Percentiles rank a stretch among this genome's conserved stretches.
These are phyloP conservation scores for Poecilia latipinna DNA, from an alignment of 2,113 vertebrate genomes.

Conservation along the genomic window DNA sequence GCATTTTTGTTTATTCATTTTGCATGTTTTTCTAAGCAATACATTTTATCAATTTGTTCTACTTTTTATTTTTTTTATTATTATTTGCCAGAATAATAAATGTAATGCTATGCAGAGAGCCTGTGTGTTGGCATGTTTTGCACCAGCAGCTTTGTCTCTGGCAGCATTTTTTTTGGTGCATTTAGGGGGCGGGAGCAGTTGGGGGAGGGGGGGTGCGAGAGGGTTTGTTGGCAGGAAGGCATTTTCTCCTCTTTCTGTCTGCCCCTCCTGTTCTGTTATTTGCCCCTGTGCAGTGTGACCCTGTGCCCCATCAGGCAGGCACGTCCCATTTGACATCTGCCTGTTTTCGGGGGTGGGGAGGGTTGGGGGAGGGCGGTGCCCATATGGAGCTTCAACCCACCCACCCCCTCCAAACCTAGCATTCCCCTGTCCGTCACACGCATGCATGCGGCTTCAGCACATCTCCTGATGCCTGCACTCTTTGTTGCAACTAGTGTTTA, in stretches of 20 bases:
- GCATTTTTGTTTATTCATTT: neutral
- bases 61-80: neutral
- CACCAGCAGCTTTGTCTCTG: constrained; percentile 49
- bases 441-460: constrained; percentile 19
- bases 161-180: constrained; percentile 51
- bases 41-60: neutral
- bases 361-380: constrained; percentile 44
- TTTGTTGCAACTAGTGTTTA: constrained; percentile 56
- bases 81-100: neutral
- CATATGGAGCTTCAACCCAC: constrained; percentile 76
- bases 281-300: constrained; percentile 78
- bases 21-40: neutral
- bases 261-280: constrained; percentile 76
- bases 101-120: constrained; percentile 9
- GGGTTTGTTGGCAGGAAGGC: constrained; percentile 51
- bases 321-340: constrained; percentile 84
- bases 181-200: constrained; percentile 34
- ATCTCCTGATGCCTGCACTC: constrained; percentile 59
- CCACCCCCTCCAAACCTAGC: constrained; percentile 26
- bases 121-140: constrained; percentile 62
- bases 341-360: constrained; percentile 64
- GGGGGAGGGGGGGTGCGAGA: neutral
- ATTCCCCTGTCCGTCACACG: constrained; percentile 17
- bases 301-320: constrained; percentile 73
- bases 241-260: constrained; percentile 44